phyloP scores from a whole-genome alignment of 2,113 vertebrate genomes.

The Pogona vitticeps region DNA sequence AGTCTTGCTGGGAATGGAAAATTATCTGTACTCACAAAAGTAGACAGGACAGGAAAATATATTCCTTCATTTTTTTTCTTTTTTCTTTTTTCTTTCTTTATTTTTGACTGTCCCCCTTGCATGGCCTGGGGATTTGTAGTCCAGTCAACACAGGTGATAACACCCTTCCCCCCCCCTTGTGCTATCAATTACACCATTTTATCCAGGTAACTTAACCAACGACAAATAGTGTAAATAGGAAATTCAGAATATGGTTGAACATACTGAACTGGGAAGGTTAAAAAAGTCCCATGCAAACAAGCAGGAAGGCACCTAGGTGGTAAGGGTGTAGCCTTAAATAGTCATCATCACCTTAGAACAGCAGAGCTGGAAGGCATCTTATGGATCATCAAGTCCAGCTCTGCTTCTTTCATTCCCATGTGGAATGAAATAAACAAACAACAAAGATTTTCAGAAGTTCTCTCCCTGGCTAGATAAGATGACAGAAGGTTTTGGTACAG shows the following conservation, averaged over 20 bases:
- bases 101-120: background rate
- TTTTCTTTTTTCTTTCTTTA: too few relatives aligned
- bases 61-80: too few relatives aligned
- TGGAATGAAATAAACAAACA: too few relatives aligned
- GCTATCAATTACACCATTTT: background rate
- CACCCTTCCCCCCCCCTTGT: background rate
- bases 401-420: too few relatives aligned
- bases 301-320: too few relatives aligned
- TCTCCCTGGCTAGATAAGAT: too few relatives aligned
- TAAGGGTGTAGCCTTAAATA: too few relatives aligned
- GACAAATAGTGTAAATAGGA: background rate
- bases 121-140: background rate
- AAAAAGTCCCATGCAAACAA: background rate
- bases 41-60: background rate
- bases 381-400: too few relatives aligned
- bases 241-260: background rate
- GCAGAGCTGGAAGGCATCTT: too few relatives aligned
- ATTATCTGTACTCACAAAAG: background rate
- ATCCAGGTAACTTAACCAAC: background rate
- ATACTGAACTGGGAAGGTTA: background rate
- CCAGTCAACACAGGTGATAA: background rate
- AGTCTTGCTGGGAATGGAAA: background rate
- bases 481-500: too few relatives aligned
- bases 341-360: too few relatives aligned
- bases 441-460: too few relatives aligned